Evolutionary conservation across 2,797 vertebrate species (phyloP), one percentile per base, ranked within the genome.

Genomic region (Pangasius larnaudii): DNA sequence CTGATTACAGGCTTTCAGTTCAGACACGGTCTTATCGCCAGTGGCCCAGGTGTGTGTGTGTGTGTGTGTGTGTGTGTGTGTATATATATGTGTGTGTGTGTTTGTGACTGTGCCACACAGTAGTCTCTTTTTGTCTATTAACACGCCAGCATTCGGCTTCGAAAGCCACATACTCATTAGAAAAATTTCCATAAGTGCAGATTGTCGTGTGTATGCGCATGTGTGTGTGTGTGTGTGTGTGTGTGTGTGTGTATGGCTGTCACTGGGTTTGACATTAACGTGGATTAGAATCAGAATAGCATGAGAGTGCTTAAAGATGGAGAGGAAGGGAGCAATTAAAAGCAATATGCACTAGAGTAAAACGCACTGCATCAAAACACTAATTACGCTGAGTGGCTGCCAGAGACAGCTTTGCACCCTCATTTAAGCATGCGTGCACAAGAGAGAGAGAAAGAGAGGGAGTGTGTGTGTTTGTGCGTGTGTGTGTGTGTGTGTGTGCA

Each of bases 371-470:
- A 81, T 88, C 84, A 85, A 85, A 88, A 85, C 84, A 85, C 87
- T 85, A 85, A 88, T 88, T 88, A 88, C 36, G 19, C 87, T 78
- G 87, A 88, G 87, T 88, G 87, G 75, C 53, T 88, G 84, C 84
- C 51, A 85, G 77, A 74, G 87, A 85, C 87, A 24, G 82, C 82
- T 51, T 65, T 19, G 42, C 61, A 83, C 59, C 81, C 58, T 49
- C 39, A 30, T 83, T 83, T 65, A 59, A 22, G 56, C 22, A 39
- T 42, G 16, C 1, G 59, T 14, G 59, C 6, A 46, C 0, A 65
- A 36, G 19, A 9, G 22, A 53, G 46, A 27, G 10, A 69, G 46
- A 84, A 46, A 56, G 51, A 59, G 51, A 39, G 36, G 27, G 65
- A 33, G 27, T 19, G 19, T 30, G 74, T 14, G 42, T 27, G 42